Conservation (phyloP, 2,888 invertebrate genomes). For the Tetanocera ferruginea region DNA sequence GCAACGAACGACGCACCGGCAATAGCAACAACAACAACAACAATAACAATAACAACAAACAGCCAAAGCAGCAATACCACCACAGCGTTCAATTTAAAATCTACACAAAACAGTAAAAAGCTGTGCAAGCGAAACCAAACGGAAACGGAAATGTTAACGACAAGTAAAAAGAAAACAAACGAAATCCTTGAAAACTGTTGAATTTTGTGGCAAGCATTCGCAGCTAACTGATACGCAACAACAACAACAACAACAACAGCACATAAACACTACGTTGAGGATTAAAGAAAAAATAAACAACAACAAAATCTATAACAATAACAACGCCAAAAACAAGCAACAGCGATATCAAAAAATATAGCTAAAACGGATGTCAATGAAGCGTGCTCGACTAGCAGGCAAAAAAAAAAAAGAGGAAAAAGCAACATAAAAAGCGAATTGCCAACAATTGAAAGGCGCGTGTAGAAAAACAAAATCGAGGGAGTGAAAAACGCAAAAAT, state of each 20-base stretch:
- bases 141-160: neutral
- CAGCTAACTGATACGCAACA: slow-evolving; percentile 12
- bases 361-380: too few relatives aligned
- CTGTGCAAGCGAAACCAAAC: neutral
- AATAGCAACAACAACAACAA: too few relatives aligned
- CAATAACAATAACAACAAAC: neutral
- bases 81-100: neutral
- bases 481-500: neutral
- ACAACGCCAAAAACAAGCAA: neutral
- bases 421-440: too few relatives aligned
- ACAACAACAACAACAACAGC: neutral
- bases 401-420: too few relatives aligned
- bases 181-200: slow-evolving; percentile 16
- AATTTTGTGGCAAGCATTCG: slow-evolving; percentile 11
- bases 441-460: too few relatives aligned
- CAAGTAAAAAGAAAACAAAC: neutral
- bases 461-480: too few relatives aligned
- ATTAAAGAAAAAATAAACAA: neutral
- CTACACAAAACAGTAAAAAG: neutral
- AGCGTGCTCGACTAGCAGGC: too few relatives aligned
- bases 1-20: too few relatives aligned
- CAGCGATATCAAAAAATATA: too few relatives aligned
- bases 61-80: too few relatives aligned
- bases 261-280: neutral
- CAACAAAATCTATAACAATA: neutral